Base-by-base conservation (phyloP, 2,113 vertebrate species). In the Caranx ignobilis region DNA sequence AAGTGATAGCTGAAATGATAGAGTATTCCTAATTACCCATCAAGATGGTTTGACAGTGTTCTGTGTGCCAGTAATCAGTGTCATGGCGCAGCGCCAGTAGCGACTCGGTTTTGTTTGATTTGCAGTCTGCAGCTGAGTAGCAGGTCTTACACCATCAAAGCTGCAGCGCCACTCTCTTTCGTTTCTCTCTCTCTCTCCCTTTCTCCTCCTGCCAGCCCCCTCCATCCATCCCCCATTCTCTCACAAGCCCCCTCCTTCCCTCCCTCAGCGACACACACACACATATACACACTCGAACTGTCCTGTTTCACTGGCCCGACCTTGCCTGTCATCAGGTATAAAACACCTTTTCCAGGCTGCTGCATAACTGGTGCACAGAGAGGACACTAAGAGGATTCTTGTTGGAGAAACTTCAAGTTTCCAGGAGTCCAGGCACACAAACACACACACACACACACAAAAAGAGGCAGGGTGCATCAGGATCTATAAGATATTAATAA, bases 21-120 rank as follows among this genome's bases (percentile, higher is more conserved):
- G 89, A 93, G 83, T 87, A 76, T 81, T 90, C 84, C 89, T 92
- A 94, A 95, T 94, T 90, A 94, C 87, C 90, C 84, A 91, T 86
- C 75, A 90, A 91, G 90, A 88, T 88, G 90, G 86, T 90, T 90
- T 93, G 88, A 94, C 92, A 91, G 89, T 76, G 85, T 91, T 88
- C 77, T 66, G 76, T 85, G 87, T 85, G 90, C 88, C 83, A 92
- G 88, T 86, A 89, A 92, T 94, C 89, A 81, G 88, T 79, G 83
- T 79, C 79, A 61, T 93, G 92, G 92, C 83, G 32, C 82, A 47
- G 82, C 15, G 89, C 90, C 94, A 93, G 87, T 71, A 84, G 87
- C 65, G 31, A 72, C 76, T 87, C 62, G 62, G 89, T 86, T 88
- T 83, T 79, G 86, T 92, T 87, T 93, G 92, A 93, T 93, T 93